Evolutionary conservation across 2,113 vertebrate species (phyloP).

Genomic region (Fregetta grallaria): DNA sequence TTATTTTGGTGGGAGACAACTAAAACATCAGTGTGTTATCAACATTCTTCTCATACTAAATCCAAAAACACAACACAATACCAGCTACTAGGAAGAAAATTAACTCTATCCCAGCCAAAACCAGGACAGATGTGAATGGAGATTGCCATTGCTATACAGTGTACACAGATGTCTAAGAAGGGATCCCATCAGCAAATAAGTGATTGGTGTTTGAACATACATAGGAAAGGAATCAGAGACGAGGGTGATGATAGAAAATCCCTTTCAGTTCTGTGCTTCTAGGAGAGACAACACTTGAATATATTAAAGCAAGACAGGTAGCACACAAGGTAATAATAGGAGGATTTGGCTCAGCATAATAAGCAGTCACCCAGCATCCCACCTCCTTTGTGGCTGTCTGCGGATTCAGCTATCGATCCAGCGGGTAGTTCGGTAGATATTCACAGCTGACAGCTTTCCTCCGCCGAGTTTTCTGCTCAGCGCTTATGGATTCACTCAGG

Average conservation of each 20-base stretch:
- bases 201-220: background rate
- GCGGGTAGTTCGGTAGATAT: background rate
- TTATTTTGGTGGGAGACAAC: background rate
- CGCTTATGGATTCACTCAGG: background rate
- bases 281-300: slow-evolving; percentile 34
- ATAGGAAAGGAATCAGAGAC: background rate
- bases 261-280: background rate
- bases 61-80: too few relatives aligned
- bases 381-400: slow-evolving; percentile 1
- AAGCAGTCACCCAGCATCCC: slow-evolving; percentile 39
- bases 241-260: slow-evolving; percentile 5
- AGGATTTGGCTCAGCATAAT: slow-evolving; percentile 56
- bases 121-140: background rate
- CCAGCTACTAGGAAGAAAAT: too few relatives aligned
- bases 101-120: too few relatives aligned
- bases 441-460: slow-evolving; percentile 18
- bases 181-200: background rate
- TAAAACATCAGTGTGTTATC: too few relatives aligned
- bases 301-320: slow-evolving; percentile 40
- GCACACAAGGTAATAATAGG: slow-evolving; percentile 28
- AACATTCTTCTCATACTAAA: too few relatives aligned
- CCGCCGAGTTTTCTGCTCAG: background rate
- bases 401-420: slow-evolving; percentile 3
- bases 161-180: background rate
- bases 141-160: background rate